These are phyloP conservation scores for Propithecus deckenii DNA, from an alignment of 2,797 vertebrate genomes.

Conservation along the genomic window DNA sequence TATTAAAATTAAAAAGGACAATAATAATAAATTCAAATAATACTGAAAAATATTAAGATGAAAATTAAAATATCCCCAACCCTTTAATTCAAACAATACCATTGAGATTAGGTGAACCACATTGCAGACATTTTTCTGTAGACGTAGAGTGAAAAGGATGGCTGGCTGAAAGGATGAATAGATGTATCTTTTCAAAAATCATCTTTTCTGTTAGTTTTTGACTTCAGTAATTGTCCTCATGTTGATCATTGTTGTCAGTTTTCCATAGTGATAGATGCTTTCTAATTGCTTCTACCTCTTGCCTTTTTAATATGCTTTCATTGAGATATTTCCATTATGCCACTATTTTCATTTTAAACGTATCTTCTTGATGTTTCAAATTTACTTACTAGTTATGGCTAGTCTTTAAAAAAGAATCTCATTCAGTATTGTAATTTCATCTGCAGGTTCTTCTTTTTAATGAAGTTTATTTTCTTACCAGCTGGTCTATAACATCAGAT, in stretches of 20 bases:
- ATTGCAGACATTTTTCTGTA: neutral
- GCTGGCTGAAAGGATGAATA: neutral
- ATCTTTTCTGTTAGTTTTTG: neutral
- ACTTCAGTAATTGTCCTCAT: neutral
- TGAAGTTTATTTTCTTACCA: neutral
- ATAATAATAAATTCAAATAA: neutral
- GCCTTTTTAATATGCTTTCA: neutral
- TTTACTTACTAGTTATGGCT: neutral
- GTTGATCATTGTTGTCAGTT: neutral
- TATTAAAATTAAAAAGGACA: neutral
- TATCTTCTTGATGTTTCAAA: neutral
- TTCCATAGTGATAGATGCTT: neutral
- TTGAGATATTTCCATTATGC: neutral
- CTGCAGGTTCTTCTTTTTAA: too few relatives aligned
- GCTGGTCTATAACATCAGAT: neutral
- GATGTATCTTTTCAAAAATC: neutral
- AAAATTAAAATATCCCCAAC: neutral
- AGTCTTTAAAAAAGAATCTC: neutral
- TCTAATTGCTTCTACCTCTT: neutral
- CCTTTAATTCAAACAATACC: neutral
- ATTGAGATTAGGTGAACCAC: neutral
- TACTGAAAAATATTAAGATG: neutral
- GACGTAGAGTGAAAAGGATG: neutral
- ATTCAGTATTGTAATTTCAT: neutral
- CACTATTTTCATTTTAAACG: neutral